Evolutionary conservation across 1,140 invertebrate genomes (phyloP).

Genomic region (Eriocheir sinensis): DNA sequence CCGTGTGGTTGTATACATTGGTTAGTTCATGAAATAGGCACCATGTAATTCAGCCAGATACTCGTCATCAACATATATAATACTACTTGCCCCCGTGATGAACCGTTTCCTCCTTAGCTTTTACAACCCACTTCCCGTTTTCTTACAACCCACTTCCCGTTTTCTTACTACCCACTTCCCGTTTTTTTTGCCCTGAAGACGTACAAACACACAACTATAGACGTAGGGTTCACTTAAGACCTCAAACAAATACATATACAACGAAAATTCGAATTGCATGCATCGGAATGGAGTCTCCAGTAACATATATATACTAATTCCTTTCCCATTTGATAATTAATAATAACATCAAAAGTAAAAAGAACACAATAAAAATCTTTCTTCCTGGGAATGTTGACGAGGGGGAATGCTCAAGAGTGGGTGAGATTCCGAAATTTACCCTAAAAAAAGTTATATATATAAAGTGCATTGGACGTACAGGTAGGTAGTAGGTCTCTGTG

Average conservation of each 20-base stretch:
- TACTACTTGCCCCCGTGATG: neutral
- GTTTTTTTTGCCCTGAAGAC: neutral
- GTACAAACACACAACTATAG: neutral
- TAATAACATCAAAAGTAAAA: neutral
- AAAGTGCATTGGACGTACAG: neutral
- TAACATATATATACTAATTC: no score
- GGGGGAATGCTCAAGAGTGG: constrained; percentile 6
- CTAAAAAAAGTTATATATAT: neutral
- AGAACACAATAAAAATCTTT: neutral
- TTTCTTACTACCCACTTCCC: constrained; percentile 20
- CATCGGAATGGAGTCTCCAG: no score
- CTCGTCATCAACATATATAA: constrained; percentile 32
- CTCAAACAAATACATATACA: neutral
- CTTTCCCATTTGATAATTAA: no score
- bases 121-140: neutral
- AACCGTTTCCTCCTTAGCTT: constrained; percentile 18
- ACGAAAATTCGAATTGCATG: neutral
- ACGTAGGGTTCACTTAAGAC: neutral
- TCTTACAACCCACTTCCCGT: constrained; percentile 7
- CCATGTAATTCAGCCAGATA: constrained; percentile 49
- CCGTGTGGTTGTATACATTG: neutral
- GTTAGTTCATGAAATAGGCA: constrained; percentile 65
- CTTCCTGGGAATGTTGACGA: constrained; percentile 13
- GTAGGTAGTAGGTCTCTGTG: neutral
- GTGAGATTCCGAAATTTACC: neutral